phyloP scores from a whole-genome alignment of 2,113 vertebrate species.

The Ophiodon elongatus region DNA sequence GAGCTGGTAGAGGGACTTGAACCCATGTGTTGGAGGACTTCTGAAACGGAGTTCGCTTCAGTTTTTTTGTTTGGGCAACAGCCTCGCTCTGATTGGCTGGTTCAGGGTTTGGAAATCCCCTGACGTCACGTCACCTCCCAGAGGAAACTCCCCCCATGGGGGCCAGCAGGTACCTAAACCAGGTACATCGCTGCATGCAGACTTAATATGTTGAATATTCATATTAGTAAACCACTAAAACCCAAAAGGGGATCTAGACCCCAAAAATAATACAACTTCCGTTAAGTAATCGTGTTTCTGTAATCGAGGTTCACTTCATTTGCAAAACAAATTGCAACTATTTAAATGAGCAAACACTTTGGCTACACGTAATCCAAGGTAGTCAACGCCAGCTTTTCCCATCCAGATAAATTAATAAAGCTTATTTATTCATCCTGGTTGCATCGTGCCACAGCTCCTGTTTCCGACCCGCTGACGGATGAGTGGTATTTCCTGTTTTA shows the following conservation, averaged over 20 bases:
- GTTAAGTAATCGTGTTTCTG: slow-evolving; percentile 14
- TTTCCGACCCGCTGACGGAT: not conserved
- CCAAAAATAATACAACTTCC: not conserved
- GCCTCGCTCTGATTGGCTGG: slow-evolving; percentile 47
- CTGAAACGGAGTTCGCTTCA: fast-evolving
- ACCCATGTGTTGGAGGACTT: slow-evolving; percentile 18
- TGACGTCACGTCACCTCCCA: slow-evolving; percentile 42
- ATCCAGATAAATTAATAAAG: fast-evolving
- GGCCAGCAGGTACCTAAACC: not conserved
- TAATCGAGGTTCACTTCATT: too few relatives aligned
- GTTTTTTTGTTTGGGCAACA: slow-evolving; percentile 12
- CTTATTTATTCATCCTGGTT: slow-evolving; percentile 3
- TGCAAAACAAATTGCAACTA: slow-evolving; percentile 4
- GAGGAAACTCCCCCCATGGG: slow-evolving; percentile 15
- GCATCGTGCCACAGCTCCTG: slow-evolving; percentile 3
- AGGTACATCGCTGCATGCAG: not conserved
- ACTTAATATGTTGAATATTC: slow-evolving; percentile 2
- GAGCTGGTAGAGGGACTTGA: fast-evolving
- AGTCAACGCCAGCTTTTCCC: not conserved
- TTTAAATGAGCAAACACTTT: not conserved
- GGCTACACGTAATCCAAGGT: not conserved
- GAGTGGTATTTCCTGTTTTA: not conserved
- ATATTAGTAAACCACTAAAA: not conserved
- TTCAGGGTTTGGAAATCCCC: slow-evolving; percentile 79
- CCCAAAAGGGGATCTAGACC: fast-evolving